Evolutionary conservation across 1,140 invertebrate genomes (phyloP).

Genomic region (Nasonia giraulti): DNA sequence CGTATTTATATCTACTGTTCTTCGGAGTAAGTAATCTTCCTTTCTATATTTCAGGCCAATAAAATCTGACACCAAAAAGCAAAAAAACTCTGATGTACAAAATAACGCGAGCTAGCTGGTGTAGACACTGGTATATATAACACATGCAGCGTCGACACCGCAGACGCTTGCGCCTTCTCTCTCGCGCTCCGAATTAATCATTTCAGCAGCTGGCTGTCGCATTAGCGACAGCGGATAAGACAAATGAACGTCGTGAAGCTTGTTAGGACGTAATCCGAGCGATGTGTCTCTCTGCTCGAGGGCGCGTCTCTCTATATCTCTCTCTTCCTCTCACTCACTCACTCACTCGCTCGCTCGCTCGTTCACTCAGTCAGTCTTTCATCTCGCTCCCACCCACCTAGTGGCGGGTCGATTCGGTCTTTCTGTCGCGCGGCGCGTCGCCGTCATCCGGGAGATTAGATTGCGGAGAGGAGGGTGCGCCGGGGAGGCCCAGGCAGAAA

Average conservation of each 20-base stretch:
- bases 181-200: conserved; percentile 71
- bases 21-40: neutral
- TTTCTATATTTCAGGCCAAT: neutral
- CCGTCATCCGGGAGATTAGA: conserved; percentile 68
- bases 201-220: conserved; percentile 72
- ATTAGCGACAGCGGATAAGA: conserved; percentile 74
- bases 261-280: conserved; percentile 74
- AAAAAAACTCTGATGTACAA: too few species aligned
- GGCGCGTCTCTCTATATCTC: conserved; percentile 35
- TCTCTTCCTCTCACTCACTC: conserved; percentile 23
- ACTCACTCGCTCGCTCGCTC: conserved; percentile 12
- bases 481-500: neutral
- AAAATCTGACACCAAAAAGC: too few species aligned
- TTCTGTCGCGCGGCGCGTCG: conserved; percentile 20
- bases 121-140: neutral
- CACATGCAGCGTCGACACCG: conserved; percentile 20
- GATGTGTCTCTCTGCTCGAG: conserved; percentile 63
- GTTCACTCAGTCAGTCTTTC: conserved; percentile 38
- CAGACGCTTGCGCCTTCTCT: conserved; percentile 42
- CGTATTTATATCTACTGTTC: neutral
- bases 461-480: conserved; percentile 55
- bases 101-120: neutral
- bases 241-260: conserved; percentile 74
- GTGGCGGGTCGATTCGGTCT: conserved; percentile 41
- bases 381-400: neutral